Conservation (phyloP, 2,888 invertebrate species). For the Brenthis daphne region DNA sequence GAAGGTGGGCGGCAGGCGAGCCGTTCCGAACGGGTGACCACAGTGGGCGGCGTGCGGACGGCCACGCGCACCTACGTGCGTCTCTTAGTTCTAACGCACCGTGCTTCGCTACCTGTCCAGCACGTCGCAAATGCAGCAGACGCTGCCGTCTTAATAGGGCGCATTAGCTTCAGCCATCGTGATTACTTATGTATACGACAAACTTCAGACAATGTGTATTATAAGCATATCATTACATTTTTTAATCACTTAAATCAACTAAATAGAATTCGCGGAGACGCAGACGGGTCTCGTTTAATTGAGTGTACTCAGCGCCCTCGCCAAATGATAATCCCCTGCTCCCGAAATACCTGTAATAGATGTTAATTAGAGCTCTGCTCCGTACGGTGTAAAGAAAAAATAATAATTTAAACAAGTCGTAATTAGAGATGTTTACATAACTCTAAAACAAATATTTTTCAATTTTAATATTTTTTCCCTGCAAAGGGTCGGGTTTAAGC, state of each 20-base stretch:
- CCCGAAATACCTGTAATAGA: constrained; percentile 80
- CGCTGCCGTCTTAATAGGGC: background rate
- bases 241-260: constrained; percentile 6
- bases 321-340: constrained; percentile 78
- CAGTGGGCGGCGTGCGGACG: constrained; percentile 67
- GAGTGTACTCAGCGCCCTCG: constrained; percentile 79
- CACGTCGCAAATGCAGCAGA: constrained; percentile 20
- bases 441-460: constrained; percentile 81
- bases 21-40: constrained; percentile 82
- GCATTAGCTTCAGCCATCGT: too few species aligned
- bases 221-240: background rate
- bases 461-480: constrained; percentile 77
- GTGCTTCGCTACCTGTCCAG: constrained; percentile 35
- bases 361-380: constrained; percentile 77
- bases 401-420: constrained; percentile 80
- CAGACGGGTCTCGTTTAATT: constrained; percentile 66
- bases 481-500: constrained; percentile 76
- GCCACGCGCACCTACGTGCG: constrained; percentile 34
- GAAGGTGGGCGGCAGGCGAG: constrained; percentile 56
- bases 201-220: background rate
- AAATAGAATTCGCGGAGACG: constrained; percentile 18
- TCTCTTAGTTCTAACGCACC: constrained; percentile 54
- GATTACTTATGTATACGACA: too few species aligned
- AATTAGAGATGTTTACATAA: constrained; percentile 82
- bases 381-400: constrained; percentile 71